Evolutionary conservation across 2,113 vertebrate species (phyloP).

Genomic region (Oriolus oriolus): DNA sequence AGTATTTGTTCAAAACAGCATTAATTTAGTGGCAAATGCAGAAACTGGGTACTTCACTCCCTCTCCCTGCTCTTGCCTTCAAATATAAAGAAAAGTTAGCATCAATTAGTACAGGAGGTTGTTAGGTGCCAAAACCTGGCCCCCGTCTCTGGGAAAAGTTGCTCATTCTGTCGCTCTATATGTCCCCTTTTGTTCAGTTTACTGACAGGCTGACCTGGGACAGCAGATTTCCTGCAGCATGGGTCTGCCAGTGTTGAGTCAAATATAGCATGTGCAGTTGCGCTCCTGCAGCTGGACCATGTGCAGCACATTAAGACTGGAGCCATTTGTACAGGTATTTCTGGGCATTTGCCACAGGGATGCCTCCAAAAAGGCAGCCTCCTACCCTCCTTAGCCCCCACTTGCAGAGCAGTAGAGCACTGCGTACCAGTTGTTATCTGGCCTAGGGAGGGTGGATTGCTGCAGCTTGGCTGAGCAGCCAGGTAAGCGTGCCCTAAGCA

Average conservation of each 20-base stretch:
- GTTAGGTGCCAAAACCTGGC: neutral
- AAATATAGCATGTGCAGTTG: fast-evolving
- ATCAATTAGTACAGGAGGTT: neutral
- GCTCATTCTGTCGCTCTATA: neutral
- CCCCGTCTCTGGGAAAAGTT: neutral
- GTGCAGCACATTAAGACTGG: fast-evolving
- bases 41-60: neutral
- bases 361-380: neutral
- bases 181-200: neutral
- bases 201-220: neutral
- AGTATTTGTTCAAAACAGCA: slow-evolving; percentile 8
- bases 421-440: neutral
- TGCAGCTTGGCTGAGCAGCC: neutral
- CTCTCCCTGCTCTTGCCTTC: neutral
- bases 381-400: neutral
- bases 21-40: neutral
- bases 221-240: neutral
- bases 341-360: neutral
- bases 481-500: neutral
- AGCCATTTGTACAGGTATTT: neutral
- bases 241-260: neutral
- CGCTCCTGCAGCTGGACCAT: neutral
- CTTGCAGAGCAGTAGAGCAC: neutral
- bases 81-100: neutral
- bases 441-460: neutral